phyloP scores from a whole-genome alignment of 2,113 vertebrate genomes.

The Oceanodroma tethys region DNA sequence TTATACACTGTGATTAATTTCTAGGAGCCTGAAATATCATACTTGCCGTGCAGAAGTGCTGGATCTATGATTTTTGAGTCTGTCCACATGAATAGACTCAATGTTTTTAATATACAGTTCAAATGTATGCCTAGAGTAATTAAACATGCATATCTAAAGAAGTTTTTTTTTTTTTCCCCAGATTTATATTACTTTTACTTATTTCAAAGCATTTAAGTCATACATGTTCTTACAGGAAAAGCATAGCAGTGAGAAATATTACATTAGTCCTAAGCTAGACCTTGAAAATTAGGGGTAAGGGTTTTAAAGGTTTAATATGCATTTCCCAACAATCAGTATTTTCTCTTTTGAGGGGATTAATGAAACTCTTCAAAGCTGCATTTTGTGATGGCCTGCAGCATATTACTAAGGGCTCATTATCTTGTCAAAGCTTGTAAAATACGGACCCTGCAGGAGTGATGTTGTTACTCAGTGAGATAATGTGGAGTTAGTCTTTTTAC shows the following conservation, averaged over 20 bases:
- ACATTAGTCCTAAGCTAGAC: background rate
- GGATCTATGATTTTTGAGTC: background rate
- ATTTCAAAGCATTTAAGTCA: background rate
- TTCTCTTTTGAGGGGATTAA: constrained; percentile 26
- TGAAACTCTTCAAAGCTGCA: constrained; percentile 7
- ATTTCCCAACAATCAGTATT: constrained; percentile 11
- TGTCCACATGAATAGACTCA: background rate
- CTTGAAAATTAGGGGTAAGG: background rate
- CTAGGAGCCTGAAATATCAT: background rate
- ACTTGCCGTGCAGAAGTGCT: background rate
- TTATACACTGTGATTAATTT: background rate
- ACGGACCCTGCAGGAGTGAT: constrained; percentile 14
- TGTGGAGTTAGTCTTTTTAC: background rate
- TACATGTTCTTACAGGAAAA: background rate
- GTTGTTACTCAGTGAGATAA: constrained; percentile 31
- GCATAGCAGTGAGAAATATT: background rate
- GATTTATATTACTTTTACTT: background rate
- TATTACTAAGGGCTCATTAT: constrained; percentile 43
- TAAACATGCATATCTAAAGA: background rate
- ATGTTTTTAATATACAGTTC: background rate
- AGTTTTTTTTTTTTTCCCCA: background rate
- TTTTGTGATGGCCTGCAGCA: constrained; percentile 56
- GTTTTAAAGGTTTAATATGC: constrained; percentile 19
- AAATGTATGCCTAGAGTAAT: background rate
- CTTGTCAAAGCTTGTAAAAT: constrained; percentile 58